Conservation (phyloP, 1,140 invertebrate species). For the Pseudomyrmex sp. region DNA sequence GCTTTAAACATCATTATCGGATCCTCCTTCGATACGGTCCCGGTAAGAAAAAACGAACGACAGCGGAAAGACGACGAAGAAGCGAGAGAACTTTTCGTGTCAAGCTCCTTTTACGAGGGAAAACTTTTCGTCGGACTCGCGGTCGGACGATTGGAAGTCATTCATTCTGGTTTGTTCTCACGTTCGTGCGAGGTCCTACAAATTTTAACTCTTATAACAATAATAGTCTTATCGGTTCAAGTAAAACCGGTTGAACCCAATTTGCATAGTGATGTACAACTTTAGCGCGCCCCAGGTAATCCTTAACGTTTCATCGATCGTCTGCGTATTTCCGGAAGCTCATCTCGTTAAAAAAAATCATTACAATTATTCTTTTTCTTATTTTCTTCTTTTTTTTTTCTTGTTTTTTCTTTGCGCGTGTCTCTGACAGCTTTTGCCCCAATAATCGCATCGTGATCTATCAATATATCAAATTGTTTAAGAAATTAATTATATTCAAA, state of each 20-base stretch:
- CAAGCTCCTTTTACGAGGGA: slow-evolving; percentile 49
- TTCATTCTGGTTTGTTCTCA: slow-evolving; percentile 65
- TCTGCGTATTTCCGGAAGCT: not conserved
- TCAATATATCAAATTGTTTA: not conserved
- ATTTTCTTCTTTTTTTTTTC: not conserved
- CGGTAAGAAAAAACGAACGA: slow-evolving; percentile 27
- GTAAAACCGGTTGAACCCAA: slow-evolving; percentile 49
- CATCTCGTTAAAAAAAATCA: not conserved
- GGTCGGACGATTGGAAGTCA: slow-evolving; percentile 69
- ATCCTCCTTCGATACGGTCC: slow-evolving; percentile 3
- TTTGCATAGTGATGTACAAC: slow-evolving; percentile 53
- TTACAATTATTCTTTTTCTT: not conserved
- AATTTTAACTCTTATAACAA: slow-evolving; percentile 65
- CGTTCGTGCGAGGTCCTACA: slow-evolving; percentile 52
- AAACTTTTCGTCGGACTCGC: slow-evolving; percentile 62
- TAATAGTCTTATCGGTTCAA: slow-evolving; percentile 55
- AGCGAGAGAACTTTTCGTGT: slow-evolving; percentile 52
- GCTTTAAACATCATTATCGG: slow-evolving; percentile 72
- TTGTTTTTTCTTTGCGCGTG: not conserved
- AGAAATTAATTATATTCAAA: not conserved
- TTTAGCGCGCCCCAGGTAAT: slow-evolving; percentile 15
- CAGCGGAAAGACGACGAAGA: not conserved
- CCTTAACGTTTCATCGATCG: slow-evolving; percentile 31
- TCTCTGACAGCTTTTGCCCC: not conserved
- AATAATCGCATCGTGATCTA: not conserved